Percentiles rank a stretch among this genome's conserved stretches.
Conservation (phyloP, 1,140 invertebrate genomes). For the Drosophila ohnishii region DNA sequence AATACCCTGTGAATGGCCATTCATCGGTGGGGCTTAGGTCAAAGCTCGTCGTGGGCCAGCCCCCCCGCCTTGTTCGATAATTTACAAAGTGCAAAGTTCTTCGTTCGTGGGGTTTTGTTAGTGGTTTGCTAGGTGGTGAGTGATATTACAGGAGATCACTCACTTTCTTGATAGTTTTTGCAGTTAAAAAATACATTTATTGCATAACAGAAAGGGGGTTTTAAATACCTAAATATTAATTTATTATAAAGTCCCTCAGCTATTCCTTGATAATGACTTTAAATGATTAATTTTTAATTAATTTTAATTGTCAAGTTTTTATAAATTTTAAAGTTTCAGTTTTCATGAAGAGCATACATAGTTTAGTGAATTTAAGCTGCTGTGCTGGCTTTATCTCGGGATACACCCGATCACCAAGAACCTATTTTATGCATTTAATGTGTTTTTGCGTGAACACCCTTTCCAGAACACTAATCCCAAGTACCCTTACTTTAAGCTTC, state of each 20-base stretch:
- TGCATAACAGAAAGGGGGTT: background rate
- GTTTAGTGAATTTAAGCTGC: background rate
- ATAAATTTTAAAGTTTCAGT: background rate
- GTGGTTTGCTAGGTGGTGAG: background rate
- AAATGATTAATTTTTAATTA: background rate
- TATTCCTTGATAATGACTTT: too few relatives aligned
- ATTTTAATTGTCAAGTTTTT: background rate
- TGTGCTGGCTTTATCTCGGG: background rate
- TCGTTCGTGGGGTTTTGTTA: slow-evolving; percentile 8
- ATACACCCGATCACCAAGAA: background rate
- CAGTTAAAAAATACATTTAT: background rate
- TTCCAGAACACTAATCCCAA: background rate
- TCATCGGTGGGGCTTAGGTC: slow-evolving; percentile 12
- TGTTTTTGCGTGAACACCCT: background rate
- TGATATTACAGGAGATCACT: background rate
- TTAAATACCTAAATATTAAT: too few relatives aligned
- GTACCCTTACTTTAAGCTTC: background rate
- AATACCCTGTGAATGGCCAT: slow-evolving; percentile 28
- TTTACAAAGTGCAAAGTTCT: slow-evolving; percentile 29
- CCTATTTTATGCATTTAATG: background rate
- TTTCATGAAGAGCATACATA: too few relatives aligned
- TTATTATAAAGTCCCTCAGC: too few relatives aligned
- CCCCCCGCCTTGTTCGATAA: slow-evolving; percentile 23
- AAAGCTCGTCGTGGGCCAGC: slow-evolving; percentile 24
- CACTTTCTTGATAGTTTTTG: background rate